These are phyloP conservation scores for Sinhomidia bicolor DNA, from an alignment of 2,888 invertebrate genomes.

Conservation along the genomic window DNA sequence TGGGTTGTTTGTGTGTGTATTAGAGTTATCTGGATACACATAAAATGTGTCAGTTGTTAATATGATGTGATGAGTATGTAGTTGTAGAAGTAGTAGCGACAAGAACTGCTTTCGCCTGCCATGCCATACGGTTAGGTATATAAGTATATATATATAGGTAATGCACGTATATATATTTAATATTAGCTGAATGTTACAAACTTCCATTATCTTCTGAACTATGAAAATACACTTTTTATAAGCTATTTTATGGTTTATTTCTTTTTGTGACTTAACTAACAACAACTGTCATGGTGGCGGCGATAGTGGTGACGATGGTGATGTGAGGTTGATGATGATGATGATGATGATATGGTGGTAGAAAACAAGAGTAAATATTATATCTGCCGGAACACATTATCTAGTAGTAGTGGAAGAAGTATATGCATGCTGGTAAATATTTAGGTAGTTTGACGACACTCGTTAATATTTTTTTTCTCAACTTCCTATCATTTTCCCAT, in stretches of 20 bases:
- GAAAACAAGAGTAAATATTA: too few species aligned
- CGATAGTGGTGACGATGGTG: constrained; percentile 23
- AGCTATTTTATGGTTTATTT: constrained; percentile 72
- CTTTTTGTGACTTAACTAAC: constrained; percentile 58
- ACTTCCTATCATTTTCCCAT: constrained; percentile 62
- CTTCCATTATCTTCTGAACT: constrained; percentile 68
- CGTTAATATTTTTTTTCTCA: constrained; percentile 46
- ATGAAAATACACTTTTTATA: constrained; percentile 72
- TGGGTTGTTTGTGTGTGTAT: constrained; percentile 31
- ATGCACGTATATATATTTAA: too few species aligned
- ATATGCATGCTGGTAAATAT: neutral
- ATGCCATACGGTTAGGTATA: neutral
- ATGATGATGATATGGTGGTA: too few species aligned
- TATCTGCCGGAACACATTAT: too few species aligned
- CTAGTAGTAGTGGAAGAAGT: neutral
- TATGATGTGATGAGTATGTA: too few species aligned
- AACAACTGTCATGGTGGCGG: constrained; percentile 38
- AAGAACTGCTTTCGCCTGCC: neutral
- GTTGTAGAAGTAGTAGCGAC: too few species aligned
- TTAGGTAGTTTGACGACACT: neutral
- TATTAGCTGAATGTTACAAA: constrained; percentile 22
- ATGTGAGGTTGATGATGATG: too few species aligned
- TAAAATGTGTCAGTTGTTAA: constrained; percentile 73
- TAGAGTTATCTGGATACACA: constrained; percentile 41
- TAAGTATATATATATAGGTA: neutral